phyloP scores from a whole-genome alignment of 2,888 invertebrate genomes.

The Diogma glabrata region DNA sequence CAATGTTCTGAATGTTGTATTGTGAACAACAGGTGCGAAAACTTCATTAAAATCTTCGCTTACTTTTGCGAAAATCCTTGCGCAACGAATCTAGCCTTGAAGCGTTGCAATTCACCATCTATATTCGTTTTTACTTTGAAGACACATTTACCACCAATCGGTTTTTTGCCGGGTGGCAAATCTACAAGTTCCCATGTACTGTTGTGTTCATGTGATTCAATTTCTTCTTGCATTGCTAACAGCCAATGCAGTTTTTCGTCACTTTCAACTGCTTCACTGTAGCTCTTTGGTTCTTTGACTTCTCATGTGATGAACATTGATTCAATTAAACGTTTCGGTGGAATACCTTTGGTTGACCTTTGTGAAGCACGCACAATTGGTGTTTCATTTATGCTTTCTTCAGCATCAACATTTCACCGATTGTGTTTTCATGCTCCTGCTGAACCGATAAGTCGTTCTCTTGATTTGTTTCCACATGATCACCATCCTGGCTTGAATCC shows the following conservation, averaged over 20 bases:
- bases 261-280: too few species aligned
- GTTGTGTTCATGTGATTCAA: conserved; percentile 18
- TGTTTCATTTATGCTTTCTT: too few species aligned
- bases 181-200: conserved; percentile 16
- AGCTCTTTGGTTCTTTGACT: too few species aligned
- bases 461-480: not conserved
- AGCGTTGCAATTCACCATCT: not conserved
- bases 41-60: conserved; percentile 19
- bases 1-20: conserved; percentile 16
- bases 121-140: not conserved
- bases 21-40: conserved; percentile 18
- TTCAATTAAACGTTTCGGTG: too few species aligned
- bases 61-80: conserved; percentile 18
- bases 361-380: too few species aligned
- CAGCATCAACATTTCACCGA: too few species aligned
- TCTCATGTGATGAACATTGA: too few species aligned
- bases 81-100: conserved; percentile 17
- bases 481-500: too few species aligned
- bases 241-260: not conserved
- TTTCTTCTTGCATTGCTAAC: conserved; percentile 21
- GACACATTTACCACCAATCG: conserved; percentile 15
- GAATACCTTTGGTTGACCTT: too few species aligned
- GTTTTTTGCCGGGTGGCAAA: conserved; percentile 18
- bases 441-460: too few species aligned
- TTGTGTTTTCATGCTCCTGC: too few species aligned